Base-by-base conservation (phyloP, 2,113 vertebrate species). In the Limanda limanda region DNA sequence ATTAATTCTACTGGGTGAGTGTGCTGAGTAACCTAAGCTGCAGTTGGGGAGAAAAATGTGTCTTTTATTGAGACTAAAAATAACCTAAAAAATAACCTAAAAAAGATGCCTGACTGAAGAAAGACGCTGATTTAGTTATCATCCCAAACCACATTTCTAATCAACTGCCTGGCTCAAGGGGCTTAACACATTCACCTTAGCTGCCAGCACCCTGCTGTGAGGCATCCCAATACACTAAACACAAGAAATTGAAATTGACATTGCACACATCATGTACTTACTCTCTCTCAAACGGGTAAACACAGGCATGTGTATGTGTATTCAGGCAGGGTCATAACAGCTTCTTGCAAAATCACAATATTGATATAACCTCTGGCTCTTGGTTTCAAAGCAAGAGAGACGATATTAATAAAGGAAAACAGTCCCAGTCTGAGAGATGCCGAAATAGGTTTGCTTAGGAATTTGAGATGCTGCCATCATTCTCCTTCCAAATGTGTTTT, bases 111-210 rank as follows among this genome's bases (percentile, higher is more conserved):
- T 9, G 11, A 55, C 63, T 21, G 42, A 82, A 62, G 68, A 75
- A 82, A 62, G 71, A 75, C 11, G 15, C 65, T 23, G 67, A 85
- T 75, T 76, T 61, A 74, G 75, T 81, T 88, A 86, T 90, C 55
- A n/a, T 63, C 74, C 63, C 61, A 70, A 78, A 82, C 45, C 84
- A 86, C 59, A 86, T 84, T 88, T 87, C 66, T 69, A 81, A 89
- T 85, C 82, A 89, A 73, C 63, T 66, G 61, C 17, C 68, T 56
- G 51, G 67, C 74, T 83, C 79, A 21, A 59, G 74, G 65, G 70
- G 66, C 65, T 77, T 76, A 71, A 85, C 83, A 80, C 80, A 25
- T 71, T 85, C 87, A 87, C 81, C 76, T 78, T 47, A 42, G 66
- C 74, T 83, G 68, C 74, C 76, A 77, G 59, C 55, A 55, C 15